These are phyloP conservation scores for Mionectes olivaceus DNA, from an alignment of 2,797 vertebrate genomes.

Conservation along the genomic window DNA sequence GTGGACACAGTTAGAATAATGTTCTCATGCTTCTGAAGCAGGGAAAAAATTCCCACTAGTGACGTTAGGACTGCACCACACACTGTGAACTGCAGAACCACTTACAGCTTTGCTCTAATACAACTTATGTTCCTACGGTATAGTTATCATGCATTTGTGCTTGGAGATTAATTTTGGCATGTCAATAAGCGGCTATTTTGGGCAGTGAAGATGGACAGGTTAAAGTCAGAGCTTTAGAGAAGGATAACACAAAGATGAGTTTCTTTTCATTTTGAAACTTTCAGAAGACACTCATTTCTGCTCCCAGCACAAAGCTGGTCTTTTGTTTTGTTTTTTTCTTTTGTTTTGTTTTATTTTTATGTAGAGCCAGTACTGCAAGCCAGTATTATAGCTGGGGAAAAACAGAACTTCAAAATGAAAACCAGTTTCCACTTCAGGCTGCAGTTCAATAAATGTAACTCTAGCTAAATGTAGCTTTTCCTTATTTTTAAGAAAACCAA, in stretches of 20 bases:
- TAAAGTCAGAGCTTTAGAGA: not conserved
- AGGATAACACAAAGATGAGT: not conserved
- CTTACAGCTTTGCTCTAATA: not conserved
- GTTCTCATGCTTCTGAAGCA: not conserved
- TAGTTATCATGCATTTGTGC: not conserved
- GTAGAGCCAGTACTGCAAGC: not conserved
- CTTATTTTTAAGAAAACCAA: not conserved
- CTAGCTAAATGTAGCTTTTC: not conserved
- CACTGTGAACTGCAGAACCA: not conserved
- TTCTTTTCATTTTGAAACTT: not conserved
- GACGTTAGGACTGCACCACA: not conserved
- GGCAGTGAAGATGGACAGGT: not conserved
- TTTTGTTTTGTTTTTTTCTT: not conserved
- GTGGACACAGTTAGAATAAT: not conserved
- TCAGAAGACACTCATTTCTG: not conserved
- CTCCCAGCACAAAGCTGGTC: not conserved
- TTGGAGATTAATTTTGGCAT: not conserved
- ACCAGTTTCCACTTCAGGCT: not conserved
- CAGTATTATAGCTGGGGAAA: not conserved
- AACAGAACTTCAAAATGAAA: constrained; percentile 30
- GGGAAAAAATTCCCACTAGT: not conserved
- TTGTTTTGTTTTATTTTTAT: not conserved
- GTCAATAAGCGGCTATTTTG: not conserved
- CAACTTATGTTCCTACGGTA: not conserved
- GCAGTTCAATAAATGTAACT: not conserved